phyloP scores from a whole-genome alignment of 2,797 vertebrate species.

The Gallinago stenura region DNA sequence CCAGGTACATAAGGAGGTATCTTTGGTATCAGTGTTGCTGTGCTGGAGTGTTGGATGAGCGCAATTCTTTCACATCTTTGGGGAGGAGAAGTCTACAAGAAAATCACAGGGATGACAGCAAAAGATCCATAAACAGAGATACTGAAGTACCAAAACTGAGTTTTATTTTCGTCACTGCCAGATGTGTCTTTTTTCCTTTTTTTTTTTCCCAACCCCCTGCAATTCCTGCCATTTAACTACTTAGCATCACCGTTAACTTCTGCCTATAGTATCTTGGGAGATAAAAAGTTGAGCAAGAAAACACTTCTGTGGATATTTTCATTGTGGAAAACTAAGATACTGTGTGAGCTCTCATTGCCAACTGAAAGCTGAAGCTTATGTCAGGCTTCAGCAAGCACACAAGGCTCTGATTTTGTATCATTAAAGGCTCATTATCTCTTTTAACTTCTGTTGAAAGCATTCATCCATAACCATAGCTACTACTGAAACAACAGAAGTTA shows the following conservation, averaged over 20 bases:
- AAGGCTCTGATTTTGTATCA: slow-evolving; percentile 77
- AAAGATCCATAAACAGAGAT: background rate
- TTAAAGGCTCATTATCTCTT: slow-evolving; percentile 83
- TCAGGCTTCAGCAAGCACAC: slow-evolving; percentile 77
- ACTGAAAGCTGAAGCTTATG: slow-evolving; percentile 72
- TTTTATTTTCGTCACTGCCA: slow-evolving; percentile 19
- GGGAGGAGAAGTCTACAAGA: background rate
- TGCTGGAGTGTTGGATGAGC: background rate
- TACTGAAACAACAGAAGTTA: slow-evolving; percentile 74
- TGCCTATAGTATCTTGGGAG: slow-evolving; percentile 5
- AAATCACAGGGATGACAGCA: background rate
- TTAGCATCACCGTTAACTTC: slow-evolving; percentile 19
- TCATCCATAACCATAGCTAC: slow-evolving; percentile 77
- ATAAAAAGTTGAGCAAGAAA: slow-evolving; percentile 28
- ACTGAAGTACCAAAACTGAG: background rate
- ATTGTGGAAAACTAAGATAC: slow-evolving; percentile 34
- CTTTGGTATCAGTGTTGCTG: background rate
- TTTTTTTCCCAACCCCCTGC: fast-evolving
- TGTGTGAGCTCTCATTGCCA: slow-evolving; percentile 3
- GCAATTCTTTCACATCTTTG: background rate
- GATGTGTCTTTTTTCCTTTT: background rate
- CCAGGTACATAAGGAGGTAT: background rate
- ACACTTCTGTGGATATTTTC: slow-evolving; percentile 55
- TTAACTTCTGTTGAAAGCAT: slow-evolving; percentile 81
- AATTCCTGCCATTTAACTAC: background rate